Conservation (phyloP, 2,888 invertebrate genomes). For the Galerucella calmariensis region DNA sequence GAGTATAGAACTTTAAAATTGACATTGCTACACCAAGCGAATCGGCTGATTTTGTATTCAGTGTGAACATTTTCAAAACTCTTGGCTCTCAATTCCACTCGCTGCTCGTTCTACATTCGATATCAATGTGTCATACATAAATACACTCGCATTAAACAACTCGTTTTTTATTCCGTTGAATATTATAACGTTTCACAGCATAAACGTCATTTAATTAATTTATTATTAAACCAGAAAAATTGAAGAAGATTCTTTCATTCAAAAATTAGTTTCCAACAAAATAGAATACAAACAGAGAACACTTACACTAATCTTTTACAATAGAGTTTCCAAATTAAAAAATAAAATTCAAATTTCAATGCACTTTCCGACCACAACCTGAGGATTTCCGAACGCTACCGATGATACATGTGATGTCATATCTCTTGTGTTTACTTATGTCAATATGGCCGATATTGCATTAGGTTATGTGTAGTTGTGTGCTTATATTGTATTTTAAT, state of each 20-base stretch:
- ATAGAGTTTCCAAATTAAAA: too few relatives aligned
- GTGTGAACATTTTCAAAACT: slow-evolving; percentile 28
- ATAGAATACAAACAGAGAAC: too few relatives aligned
- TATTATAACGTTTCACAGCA: neutral
- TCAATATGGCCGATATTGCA: too few relatives aligned
- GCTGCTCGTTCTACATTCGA: slow-evolving; percentile 11
- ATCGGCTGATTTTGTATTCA: slow-evolving; percentile 31
- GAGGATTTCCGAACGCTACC: too few relatives aligned
- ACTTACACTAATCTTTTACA: too few relatives aligned
- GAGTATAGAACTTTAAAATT: slow-evolving; percentile 55
- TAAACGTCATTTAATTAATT: neutral
- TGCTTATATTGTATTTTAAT: too few relatives aligned
- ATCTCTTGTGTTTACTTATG: too few relatives aligned
- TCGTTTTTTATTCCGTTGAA: neutral
- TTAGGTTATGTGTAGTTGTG: too few relatives aligned
- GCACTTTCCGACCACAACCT: too few relatives aligned
- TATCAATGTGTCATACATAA: slow-evolving; percentile 17
- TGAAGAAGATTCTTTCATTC: neutral
- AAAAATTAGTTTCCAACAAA: too few relatives aligned
- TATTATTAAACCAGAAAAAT: neutral
- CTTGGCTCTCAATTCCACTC: slow-evolving; percentile 17
- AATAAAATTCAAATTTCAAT: too few relatives aligned
- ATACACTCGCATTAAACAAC: slow-evolving; percentile 15
- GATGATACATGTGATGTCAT: too few relatives aligned
- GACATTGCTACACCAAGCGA: slow-evolving; percentile 49